Base-by-base conservation (phyloP, 2,888 invertebrate genomes). In the Rugalucina vietnamica region DNA sequence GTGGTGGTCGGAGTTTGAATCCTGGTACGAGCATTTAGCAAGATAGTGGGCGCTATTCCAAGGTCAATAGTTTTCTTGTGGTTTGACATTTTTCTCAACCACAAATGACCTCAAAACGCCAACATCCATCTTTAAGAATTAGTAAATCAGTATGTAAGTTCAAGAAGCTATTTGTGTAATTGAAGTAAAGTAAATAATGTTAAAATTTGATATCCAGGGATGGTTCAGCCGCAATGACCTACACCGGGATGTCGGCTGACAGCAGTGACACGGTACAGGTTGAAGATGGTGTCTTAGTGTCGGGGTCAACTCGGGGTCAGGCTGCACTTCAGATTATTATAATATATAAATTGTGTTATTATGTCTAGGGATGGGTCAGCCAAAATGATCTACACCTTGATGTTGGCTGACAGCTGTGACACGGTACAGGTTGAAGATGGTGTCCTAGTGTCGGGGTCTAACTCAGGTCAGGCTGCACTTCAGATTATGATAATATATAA, bases 261-360 rank as follows among this genome's bases (percentile, higher is more conserved):
- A 73, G 60, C n/a, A 81, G 85, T 29, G 82, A 91, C 1, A 90
- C 93, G 39, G 91, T 94, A 5, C 85, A 76, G 0, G 92, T 95
- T 18, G 88, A 88, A 65, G 89, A 90, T 65, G 88, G 87, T 29
- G 90, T 92, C n/a, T 84, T 95, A 71, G 79, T 90, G 14, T 92
- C 94, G 4, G 93, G 92, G 0, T 78, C 93, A 2, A 84, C 88
- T 54, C 88, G 89, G 57, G 97, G 97, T 21, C 93, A 93, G 80
- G 95, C 95, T 21, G 95, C 96, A 70, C 94, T 97, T 87, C 95
- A 96, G 87, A 95, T 97, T 87, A 95, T 95, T 0, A 95, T 95
- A 75, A n/a, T n/a, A n/a, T n/a, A n/a, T n/a, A n/a, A n/a, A n/a
- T n/a, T n/a, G n/a, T 70, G 27, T 10, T 60, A 39, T 34, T 75